A percentile compares a stretch with the other conserved stretches of the same genome.
Evolutionary conservation across 2,113 vertebrate genomes (phyloP).

Genomic region (Gallinago jamesoni): DNA sequence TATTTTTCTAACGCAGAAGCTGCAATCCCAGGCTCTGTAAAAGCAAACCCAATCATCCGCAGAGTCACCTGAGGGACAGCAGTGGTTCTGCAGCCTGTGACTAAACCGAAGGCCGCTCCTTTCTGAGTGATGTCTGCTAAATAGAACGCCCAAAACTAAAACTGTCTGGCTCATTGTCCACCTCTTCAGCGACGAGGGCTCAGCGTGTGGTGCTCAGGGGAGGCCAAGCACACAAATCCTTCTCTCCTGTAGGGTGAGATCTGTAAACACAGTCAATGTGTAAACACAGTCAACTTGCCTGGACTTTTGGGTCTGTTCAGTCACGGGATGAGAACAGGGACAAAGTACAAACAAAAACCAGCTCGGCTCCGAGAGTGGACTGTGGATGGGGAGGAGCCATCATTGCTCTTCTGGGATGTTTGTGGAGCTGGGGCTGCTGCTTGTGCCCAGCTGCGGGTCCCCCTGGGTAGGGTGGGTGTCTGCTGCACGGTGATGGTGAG

Average conservation of each 20-base stretch:
- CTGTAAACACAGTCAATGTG: accelerated
- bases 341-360: accelerated
- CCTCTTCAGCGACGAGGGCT: accelerated
- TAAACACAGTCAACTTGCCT: accelerated
- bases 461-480: accelerated
- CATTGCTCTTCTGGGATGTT: accelerated
- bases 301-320: accelerated
- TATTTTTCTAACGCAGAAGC: neutral
- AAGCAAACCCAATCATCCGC: neutral
- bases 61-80: neutral
- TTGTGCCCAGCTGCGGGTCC: neutral
- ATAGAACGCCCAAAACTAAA: neutral
- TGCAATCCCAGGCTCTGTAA: neutral
- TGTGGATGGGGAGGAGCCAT: neutral
- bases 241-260: neutral
- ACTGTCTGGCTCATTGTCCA: neutral
- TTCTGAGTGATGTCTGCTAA: neutral
- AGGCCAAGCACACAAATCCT: neutral
- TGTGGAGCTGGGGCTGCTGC: neutral
- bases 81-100: neutral
- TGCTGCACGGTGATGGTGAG: neutral
- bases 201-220: neutral
- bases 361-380: neutral
- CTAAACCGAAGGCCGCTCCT: neutral
- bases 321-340: accelerated